Percentiles rank a stretch among this genome's conserved stretches.
These are phyloP conservation scores for Drosophila punjabiensis DNA, from an alignment of 1,140 invertebrate genomes.

Conservation along the genomic window DNA sequence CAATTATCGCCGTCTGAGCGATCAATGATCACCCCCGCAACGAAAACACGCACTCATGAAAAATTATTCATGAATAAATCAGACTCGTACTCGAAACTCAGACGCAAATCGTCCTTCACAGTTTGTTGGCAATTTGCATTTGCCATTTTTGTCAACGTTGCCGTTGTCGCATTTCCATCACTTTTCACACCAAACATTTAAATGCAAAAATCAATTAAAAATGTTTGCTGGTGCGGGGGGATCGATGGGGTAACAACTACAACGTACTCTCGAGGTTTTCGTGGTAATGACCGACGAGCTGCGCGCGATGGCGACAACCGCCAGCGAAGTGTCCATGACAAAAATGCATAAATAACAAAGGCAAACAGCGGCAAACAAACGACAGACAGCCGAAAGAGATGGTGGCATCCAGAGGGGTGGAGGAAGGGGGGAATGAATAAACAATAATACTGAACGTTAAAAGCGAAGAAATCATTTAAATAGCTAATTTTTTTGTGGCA, in stretches of 20 bases:
- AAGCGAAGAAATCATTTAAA: slow-evolving; percentile 55
- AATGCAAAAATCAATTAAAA: slow-evolving; percentile 77
- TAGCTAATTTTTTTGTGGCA: slow-evolving; percentile 45
- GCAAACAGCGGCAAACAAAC: slow-evolving; percentile 57
- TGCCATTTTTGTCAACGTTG: slow-evolving; percentile 43
- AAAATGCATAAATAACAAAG: slow-evolving; percentile 78
- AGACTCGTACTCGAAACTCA: slow-evolving; percentile 27
- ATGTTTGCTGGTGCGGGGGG: slow-evolving; percentile 48
- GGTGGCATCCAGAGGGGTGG: not conserved
- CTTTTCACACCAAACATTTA: slow-evolving; percentile 75
- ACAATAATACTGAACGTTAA: slow-evolving; percentile 39
- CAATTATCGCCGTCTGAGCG: slow-evolving; percentile 47
- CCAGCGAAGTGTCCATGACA: slow-evolving; percentile 64
- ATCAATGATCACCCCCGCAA: slow-evolving; percentile 45
- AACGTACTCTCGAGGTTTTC: slow-evolving; percentile 40
- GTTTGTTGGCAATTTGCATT: slow-evolving; percentile 51
- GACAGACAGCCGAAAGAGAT: slow-evolving; percentile 26
- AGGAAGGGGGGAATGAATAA: not conserved
- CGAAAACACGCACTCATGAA: slow-evolving; percentile 30
- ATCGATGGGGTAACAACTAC: not conserved
- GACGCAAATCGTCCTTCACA: slow-evolving; percentile 41
- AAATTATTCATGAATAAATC: slow-evolving; percentile 48
- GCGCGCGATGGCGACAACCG: slow-evolving; percentile 18
- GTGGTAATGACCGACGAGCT: slow-evolving; percentile 69
- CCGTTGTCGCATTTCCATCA: slow-evolving; percentile 37